Base-by-base conservation (phyloP, 2,797 vertebrate genomes). In the Harpagifer antarcticus region DNA sequence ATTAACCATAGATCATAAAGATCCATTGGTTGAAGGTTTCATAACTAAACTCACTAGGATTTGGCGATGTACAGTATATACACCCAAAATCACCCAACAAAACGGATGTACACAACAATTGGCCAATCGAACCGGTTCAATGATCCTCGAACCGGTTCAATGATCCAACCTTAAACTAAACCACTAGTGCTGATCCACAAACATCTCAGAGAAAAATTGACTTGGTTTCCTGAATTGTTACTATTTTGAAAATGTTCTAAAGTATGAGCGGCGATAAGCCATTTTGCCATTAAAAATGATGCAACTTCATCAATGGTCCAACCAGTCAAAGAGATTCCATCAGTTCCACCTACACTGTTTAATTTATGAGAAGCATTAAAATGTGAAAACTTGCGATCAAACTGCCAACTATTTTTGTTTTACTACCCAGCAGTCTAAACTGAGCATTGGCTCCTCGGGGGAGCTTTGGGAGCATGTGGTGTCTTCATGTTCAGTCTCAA, bases 401-500 rank as follows among this genome's bases (percentile, higher is more conserved):
- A 33, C 23, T 52, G 45, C 40, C 31, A 48, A 56, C 68, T 56
- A 53, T 45, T 68, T 68, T 70, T 53, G 45, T 15, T 59, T 63
- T 31, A 66, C 23, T 0, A 0, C 50, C 33, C 33, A 37, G 43
- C 42, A 23, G 15, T 42, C 68, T 67, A 43, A 78, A 61, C 37
- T 15, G 44, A 72, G 55, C 43, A 64, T 76, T 61, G 16, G 65
- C 59, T 76, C 54, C 66, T 78, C 71, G 1, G 19, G 49, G 42
- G 61, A 72, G 71, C 67, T 52, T 42, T 31, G 72, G 70, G 79
- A 85, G 71, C 70, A 83, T 76, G 78, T 74, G 82, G 84, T 67
- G 76, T 87, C 83, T 82, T 87, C 86, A 62, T 86, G 86, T 88
- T 82, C 72, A 40, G 37, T 57, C 74, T 75, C 78, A 83, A 93